A percentile compares a stretch with the other conserved stretches of the same genome.
These are phyloP conservation scores for Colletes gigas DNA, from an alignment of 1,140 invertebrate genomes.

Conservation along the genomic window DNA sequence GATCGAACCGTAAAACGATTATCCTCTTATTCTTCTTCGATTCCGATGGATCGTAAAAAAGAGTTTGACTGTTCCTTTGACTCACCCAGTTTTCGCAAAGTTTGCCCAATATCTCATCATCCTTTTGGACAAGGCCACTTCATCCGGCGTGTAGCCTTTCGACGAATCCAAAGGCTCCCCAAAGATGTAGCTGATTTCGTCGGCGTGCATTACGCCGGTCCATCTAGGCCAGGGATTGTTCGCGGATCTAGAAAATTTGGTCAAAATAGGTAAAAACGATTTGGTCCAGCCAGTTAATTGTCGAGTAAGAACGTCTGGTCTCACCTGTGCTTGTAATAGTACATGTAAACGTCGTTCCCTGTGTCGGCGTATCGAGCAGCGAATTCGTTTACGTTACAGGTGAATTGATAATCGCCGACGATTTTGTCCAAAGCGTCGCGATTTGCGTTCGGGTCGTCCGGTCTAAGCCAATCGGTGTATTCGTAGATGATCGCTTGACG, in stretches of 20 bases:
- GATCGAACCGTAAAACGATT: no score
- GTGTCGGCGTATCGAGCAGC: constrained; percentile 93
- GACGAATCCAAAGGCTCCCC: constrained; percentile 93
- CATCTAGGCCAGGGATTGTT: constrained; percentile 96
- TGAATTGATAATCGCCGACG: constrained; percentile 98
- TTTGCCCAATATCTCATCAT: constrained; percentile 98
- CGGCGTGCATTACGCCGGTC: constrained; percentile 97
- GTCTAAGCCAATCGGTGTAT: constrained; percentile 95
- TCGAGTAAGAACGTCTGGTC: not conserved
- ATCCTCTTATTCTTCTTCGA: no score
- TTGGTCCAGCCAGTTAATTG: no score
- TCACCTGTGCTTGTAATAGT: constrained; percentile 94
- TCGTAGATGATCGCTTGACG: constrained; percentile 93
- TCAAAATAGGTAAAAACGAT: no score
- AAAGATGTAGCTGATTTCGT: constrained; percentile 97
- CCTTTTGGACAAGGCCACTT: constrained; percentile 89
- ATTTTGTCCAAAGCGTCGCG: constrained; percentile 94
- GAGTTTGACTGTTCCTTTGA: not conserved
- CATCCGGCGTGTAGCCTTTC: constrained; percentile 89
- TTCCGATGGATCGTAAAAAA: not conserved
- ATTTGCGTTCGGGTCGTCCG: constrained; percentile 91
- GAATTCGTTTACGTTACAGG: constrained; percentile 96
- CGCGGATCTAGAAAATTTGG: constrained; percentile 80
- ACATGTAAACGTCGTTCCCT: constrained; percentile 96
- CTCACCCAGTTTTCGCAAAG: constrained; percentile 96